These are phyloP conservation scores for Drosophila sordidapex DNA, from an alignment of 2,888 invertebrate genomes.

Conservation along the genomic window DNA sequence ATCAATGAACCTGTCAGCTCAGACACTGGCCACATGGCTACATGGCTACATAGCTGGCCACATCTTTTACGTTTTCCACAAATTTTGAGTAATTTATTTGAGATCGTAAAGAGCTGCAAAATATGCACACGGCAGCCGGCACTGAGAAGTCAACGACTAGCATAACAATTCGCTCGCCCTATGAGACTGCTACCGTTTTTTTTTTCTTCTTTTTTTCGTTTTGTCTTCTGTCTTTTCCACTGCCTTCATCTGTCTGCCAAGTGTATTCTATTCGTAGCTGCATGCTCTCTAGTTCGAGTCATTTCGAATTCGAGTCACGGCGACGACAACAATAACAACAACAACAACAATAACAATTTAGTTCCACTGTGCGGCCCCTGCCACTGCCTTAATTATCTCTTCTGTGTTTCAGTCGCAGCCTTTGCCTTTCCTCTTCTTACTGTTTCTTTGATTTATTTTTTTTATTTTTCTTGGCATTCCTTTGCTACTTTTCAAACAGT, in stretches of 20 bases:
- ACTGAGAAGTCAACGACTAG: conserved; percentile 70
- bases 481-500: conserved; percentile 57
- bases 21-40: conserved; percentile 3
- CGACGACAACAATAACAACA: conserved; percentile 23
- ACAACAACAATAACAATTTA: conserved; percentile 65
- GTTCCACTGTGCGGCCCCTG: conserved; percentile 74
- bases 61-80: conserved; percentile 68
- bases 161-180: conserved; percentile 81
- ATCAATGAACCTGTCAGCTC: conserved; percentile 75
- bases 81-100: conserved; percentile 75
- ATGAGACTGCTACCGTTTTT: conserved; percentile 77
- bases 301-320: conserved; percentile 38
- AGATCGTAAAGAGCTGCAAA: conserved; percentile 74
- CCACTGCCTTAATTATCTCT: conserved; percentile 72
- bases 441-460: conserved; percentile 27
- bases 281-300: conserved; percentile 23
- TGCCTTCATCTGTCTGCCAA: conserved; percentile 7
- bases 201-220: conserved; percentile 12
- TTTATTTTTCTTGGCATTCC: conserved; percentile 46
- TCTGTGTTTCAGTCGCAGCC: conserved; percentile 28
- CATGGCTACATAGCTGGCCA: conserved; percentile 29
- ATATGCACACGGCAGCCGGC: conserved; percentile 65
- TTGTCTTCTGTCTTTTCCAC: conserved; percentile 17
- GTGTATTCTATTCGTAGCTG: conserved; percentile 23
- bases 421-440: conserved; percentile 38